Conservation (phyloP, 2,797 vertebrate species). For the Hydrocynus forskahlii region DNA sequence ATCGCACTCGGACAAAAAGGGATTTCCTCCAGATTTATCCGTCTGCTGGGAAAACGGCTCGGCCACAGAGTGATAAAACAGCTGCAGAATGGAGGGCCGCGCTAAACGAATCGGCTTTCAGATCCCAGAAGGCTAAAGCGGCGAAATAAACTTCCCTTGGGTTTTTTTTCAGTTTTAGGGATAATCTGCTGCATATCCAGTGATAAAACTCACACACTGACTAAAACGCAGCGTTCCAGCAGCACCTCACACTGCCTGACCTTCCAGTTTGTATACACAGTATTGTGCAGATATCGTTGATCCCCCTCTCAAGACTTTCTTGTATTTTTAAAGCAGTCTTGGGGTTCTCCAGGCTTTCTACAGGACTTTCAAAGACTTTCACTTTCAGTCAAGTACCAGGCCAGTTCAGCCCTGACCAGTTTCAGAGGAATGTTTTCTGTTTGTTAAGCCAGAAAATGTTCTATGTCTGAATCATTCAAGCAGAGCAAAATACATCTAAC, state of each 20-base stretch:
- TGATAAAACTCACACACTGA: background rate
- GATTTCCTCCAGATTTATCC: slow-evolving; percentile 32
- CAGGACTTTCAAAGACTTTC: no score
- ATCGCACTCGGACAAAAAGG: slow-evolving; percentile 63
- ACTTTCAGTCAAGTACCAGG: no score
- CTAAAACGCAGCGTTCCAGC: background rate
- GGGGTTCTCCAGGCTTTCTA: no score
- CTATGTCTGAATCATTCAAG: no score
- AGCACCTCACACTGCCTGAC: background rate
- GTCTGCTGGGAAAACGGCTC: background rate
- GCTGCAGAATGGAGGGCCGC: background rate
- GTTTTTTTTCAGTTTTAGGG: background rate
- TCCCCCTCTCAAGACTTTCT: no score
- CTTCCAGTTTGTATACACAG: background rate
- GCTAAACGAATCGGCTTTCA: background rate
- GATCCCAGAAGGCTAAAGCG: background rate
- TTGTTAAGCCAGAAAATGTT: no score
- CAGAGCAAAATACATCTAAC: no score
- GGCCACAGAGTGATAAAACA: background rate
- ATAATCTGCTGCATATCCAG: slow-evolving; percentile 16
- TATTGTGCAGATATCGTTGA: no score
- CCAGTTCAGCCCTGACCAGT: no score
- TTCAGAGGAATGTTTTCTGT: no score
- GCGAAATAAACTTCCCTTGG: slow-evolving; percentile 9
- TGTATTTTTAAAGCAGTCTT: no score